Conservation (phyloP, 2,113 vertebrate species). For the Opisthocomus hoazin region DNA sequence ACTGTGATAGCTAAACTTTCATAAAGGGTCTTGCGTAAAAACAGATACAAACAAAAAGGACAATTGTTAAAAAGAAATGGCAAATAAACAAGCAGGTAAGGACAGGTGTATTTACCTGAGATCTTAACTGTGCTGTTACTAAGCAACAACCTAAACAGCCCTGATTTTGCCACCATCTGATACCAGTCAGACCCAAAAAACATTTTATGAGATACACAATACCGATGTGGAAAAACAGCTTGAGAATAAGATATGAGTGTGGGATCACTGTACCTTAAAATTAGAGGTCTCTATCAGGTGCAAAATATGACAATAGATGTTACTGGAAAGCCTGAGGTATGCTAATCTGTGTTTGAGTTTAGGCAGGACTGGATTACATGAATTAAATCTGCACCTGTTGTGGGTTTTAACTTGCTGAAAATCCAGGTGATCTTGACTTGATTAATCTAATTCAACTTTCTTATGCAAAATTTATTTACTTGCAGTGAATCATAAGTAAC, state of each 20-base stretch:
- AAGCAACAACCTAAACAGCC: not conserved
- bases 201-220: not conserved
- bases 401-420: not conserved
- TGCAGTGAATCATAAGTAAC: not conserved
- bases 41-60: not conserved
- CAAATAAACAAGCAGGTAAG: not conserved
- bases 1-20: not conserved
- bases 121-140: not conserved
- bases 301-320: not conserved
- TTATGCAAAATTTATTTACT: not conserved
- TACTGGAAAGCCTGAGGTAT: not conserved
- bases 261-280: not conserved
- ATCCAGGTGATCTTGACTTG: not conserved
- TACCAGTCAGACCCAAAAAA: not conserved
- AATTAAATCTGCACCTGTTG: not conserved
- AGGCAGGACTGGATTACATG: not conserved
- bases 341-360: not conserved
- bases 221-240: not conserved
- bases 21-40: slow-evolving; percentile 18
- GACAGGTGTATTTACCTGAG: not conserved
- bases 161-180: not conserved
- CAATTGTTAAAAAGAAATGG: not conserved
- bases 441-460: not conserved
- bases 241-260: not conserved
- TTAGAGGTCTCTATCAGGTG: not conserved